Evolutionary conservation across 1,140 invertebrate genomes (phyloP).

Genomic region (Yoshiicerus persimilis): DNA sequence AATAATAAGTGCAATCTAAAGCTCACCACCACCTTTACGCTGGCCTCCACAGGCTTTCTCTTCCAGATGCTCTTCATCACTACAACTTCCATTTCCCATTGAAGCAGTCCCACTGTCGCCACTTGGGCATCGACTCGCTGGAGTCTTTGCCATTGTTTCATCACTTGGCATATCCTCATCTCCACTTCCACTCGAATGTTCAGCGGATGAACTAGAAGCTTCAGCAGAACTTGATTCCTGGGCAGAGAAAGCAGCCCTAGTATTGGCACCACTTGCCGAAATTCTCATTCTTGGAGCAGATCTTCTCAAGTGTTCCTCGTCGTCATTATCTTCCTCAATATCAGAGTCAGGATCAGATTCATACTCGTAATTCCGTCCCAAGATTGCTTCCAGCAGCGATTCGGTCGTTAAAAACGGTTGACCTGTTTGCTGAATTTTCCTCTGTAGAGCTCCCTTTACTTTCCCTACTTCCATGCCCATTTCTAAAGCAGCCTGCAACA

Average conservation of each 20-base stretch:
- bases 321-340: conserved; percentile 27
- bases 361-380: conserved; percentile 63
- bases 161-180: conserved; percentile 25
- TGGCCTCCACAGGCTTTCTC: background rate
- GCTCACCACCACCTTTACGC: conserved; percentile 13
- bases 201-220: background rate
- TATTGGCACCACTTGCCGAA: background rate
- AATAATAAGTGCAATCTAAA: too few relatives aligned
- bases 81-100: background rate
- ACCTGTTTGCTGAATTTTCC: conserved; percentile 55
- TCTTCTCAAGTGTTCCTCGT: background rate
- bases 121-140: background rate
- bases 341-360: conserved; percentile 31
- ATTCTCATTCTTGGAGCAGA: background rate
- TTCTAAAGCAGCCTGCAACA: conserved; percentile 62
- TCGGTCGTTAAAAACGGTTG: conserved; percentile 63
- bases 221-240: background rate
- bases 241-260: background rate
- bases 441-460: conserved; percentile 64
- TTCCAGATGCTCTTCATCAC: background rate
- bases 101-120: background rate
- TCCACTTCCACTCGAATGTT: background rate
- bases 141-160: background rate
- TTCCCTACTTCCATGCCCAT: conserved; percentile 69
- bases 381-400: conserved; percentile 67